Evolutionary conservation across 2,797 vertebrate species (phyloP).

Genomic region (Sebastes baramenuke): DNA sequence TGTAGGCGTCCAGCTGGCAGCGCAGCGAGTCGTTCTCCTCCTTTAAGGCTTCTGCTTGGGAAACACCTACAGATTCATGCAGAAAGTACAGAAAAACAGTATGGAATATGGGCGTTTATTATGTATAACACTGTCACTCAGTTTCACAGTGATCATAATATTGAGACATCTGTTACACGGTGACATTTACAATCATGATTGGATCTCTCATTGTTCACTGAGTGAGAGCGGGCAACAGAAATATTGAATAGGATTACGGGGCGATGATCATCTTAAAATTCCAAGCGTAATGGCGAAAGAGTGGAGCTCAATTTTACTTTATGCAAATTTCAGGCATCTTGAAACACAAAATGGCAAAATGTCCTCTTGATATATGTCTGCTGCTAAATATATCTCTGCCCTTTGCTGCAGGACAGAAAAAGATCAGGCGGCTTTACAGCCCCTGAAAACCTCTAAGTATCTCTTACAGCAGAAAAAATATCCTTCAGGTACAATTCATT

Average conservation of each 20-base stretch:
- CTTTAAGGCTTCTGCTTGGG: slow-evolving; percentile 91
- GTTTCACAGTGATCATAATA: background rate
- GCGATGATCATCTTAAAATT: slow-evolving; percentile 4
- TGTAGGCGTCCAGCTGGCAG: slow-evolving; percentile 94
- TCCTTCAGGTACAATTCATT: background rate
- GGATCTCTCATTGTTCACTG: background rate
- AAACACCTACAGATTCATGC: slow-evolving; percentile 70
- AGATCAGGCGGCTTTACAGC: background rate
- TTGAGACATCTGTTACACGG: background rate
- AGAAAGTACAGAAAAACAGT: background rate
- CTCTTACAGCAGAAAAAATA: background rate
- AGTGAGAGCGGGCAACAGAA: background rate
- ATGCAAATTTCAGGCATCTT: slow-evolving; percentile 7
- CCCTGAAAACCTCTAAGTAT: background rate
- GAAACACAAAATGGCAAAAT: slow-evolving; percentile 3
- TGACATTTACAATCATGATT: background rate
- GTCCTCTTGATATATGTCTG: slow-evolving; percentile 9
- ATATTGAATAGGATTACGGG: background rate
- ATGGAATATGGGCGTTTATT: background rate
- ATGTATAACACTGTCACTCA: background rate
- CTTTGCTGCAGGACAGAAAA: background rate
- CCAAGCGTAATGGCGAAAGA: background rate
- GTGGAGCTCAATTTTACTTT: slow-evolving; percentile 4
- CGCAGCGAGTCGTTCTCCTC: slow-evolving; percentile 97
- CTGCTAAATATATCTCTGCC: slow-evolving; percentile 15